Conservation (phyloP, 2,888 invertebrate species). For the Imbricaverruca yamaguchii region DNA sequence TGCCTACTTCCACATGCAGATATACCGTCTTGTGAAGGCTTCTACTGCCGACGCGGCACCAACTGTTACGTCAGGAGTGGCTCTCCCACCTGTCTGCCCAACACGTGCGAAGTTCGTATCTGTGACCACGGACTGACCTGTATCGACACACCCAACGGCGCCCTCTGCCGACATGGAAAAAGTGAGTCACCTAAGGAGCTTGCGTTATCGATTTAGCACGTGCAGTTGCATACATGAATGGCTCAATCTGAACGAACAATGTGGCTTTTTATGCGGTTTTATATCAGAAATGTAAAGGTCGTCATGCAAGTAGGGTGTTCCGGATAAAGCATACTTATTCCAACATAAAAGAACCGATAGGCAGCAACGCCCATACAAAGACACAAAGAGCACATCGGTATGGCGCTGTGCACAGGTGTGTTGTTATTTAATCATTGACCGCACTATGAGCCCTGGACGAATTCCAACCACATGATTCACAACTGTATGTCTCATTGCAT, state of each 20-base stretch:
- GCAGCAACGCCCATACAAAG: too few relatives aligned
- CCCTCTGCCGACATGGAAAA: conserved; percentile 16
- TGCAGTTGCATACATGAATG: conserved; percentile 39
- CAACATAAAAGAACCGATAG: too few relatives aligned
- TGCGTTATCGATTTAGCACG: too few relatives aligned
- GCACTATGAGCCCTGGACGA: background rate
- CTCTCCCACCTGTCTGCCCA: too few relatives aligned
- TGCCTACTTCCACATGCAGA: conserved; percentile 1
- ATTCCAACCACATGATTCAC: background rate
- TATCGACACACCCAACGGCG: conserved; percentile 12
- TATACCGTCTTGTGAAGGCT: too few relatives aligned
- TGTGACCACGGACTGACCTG: background rate
- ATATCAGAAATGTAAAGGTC: background rate
- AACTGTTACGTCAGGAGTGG: too few relatives aligned
- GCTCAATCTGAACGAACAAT: background rate
- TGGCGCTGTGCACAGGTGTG: too few relatives aligned
- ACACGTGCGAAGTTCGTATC: background rate
- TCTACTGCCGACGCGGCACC: too few relatives aligned
- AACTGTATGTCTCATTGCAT: background rate
- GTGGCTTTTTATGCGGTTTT: background rate
- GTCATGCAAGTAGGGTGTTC: background rate
- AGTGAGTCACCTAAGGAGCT: too few relatives aligned
- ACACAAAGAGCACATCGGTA: too few relatives aligned
- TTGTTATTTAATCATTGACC: background rate
- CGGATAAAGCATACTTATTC: background rate